phyloP scores from a whole-genome alignment of 2,888 invertebrate genomes.

The Trachelus tabidus region DNA sequence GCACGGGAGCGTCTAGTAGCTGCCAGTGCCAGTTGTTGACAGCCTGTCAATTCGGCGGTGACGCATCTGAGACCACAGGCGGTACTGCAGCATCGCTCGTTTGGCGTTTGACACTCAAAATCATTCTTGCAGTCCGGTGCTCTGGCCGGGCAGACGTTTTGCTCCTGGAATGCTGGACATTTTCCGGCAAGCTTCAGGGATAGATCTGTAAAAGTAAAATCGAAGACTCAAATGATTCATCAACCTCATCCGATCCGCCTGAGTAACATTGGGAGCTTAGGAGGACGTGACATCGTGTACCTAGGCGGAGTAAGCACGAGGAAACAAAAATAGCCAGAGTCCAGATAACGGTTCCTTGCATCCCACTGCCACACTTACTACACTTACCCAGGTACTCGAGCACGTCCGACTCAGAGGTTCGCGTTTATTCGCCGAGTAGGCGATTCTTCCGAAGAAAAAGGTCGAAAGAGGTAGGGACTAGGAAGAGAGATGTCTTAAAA shows the following conservation, averaged over 20 bases:
- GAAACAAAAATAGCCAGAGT: slow-evolving; percentile 56
- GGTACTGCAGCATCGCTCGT: slow-evolving; percentile 76
- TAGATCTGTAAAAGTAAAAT: slow-evolving; percentile 41
- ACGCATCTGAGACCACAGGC: slow-evolving; percentile 71
- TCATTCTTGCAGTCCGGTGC: slow-evolving; percentile 72
- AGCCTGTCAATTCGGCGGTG: slow-evolving; percentile 67
- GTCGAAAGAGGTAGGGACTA: slow-evolving; percentile 18
- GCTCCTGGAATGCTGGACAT: slow-evolving; percentile 60
- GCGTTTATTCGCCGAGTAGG: neutral
- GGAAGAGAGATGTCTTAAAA: slow-evolving; percentile 4
- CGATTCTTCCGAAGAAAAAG: neutral
- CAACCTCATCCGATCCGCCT: neutral
- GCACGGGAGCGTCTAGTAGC: slow-evolving; percentile 74
- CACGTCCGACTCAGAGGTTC: neutral
- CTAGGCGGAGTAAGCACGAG: slow-evolving; percentile 15
- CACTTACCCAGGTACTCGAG: slow-evolving; percentile 35
- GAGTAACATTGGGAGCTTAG: neutral
- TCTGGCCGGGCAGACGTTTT: slow-evolving; percentile 70
- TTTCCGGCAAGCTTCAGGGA: slow-evolving; percentile 46
- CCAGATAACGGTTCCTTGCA: slow-evolving; percentile 61
- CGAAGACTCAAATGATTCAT: neutral
- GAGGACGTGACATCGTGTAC: neutral
- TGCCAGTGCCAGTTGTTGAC: slow-evolving; percentile 75
- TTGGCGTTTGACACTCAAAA: slow-evolving; percentile 70
- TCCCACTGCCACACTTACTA: slow-evolving; percentile 65